These are phyloP conservation scores for Drosophila athabasca DNA, from an alignment of 1,140 invertebrate genomes.

Conservation along the genomic window DNA sequence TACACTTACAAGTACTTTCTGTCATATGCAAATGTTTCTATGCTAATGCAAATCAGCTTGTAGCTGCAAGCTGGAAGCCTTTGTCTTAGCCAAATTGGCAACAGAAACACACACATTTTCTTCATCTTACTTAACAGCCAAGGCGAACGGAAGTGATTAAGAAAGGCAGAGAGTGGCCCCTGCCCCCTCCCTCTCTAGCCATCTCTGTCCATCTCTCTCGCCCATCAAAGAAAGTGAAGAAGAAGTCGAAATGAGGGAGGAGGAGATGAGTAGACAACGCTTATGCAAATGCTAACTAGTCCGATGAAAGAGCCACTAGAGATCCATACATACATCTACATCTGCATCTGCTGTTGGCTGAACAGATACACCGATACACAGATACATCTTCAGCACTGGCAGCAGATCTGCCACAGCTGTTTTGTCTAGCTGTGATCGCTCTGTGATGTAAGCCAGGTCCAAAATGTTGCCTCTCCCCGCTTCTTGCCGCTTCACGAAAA, in stretches of 20 bases:
- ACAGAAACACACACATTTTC: constrained; percentile 24
- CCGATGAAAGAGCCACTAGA: constrained; percentile 26
- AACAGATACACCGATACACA: too few species aligned
- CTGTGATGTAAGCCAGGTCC: constrained; percentile 65
- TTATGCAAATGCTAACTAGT: constrained; percentile 68
- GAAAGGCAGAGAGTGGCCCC: constrained; percentile 48
- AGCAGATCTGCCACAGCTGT: constrained; percentile 54
- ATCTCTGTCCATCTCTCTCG: neutral
- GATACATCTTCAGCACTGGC: constrained; percentile 10
- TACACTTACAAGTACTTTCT: neutral
- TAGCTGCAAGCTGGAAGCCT: neutral
- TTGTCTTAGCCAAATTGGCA: constrained; percentile 54
- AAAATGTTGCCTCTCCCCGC: constrained; percentile 24
- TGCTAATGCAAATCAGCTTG: constrained; percentile 29
- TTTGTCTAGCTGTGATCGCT: constrained; percentile 35
- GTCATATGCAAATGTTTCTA: constrained; percentile 39
- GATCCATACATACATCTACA: constrained; percentile 8
- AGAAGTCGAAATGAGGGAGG: constrained; percentile 29
- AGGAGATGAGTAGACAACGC: constrained; percentile 49
- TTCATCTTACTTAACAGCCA: constrained; percentile 66
- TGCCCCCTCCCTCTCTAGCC: neutral
- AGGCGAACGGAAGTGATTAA: constrained; percentile 74
- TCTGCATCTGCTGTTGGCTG: neutral
- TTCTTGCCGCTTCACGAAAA: neutral
- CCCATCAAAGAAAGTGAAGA: constrained; percentile 65